Base-by-base conservation (phyloP, 2,113 vertebrate species). In the Aphyosemion australe region DNA sequence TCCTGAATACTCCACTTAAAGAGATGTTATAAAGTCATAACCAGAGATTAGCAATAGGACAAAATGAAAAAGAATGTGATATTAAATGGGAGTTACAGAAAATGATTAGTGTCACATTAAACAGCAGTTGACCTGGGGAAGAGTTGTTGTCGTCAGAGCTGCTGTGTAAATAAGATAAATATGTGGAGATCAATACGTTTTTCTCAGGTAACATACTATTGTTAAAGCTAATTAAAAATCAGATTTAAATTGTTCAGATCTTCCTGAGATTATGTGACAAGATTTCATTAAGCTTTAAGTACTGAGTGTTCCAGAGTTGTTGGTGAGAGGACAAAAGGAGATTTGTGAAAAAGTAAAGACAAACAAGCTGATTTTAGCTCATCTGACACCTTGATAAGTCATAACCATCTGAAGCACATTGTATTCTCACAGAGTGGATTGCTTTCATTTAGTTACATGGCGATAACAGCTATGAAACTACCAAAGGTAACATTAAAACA, bases 71-170 rank as follows among this genome's bases (percentile, higher is more conserved):
- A 26, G 5, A 4, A 26, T 26, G 2, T 21, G 49, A 58, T 55
- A 76, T 78, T 65, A 6, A 60, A 53, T 47, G 11, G 11, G 32
- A 54, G 31, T 54, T 56, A 61, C 12, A 61, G 39, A 51, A 48
- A 3, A 20, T 18, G 41, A 70, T 57, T 34, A 51, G 16, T 34
- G 37, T 72, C 32, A 55, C 58, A 63, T 62, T 52, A 74, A 72
- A 74, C 64, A 69, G 46, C 45, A 19, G 52, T 12, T 47, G 54
- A 43, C 62, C 21, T 53, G 32, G 45, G 53, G 26, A 9, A 15
- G 34, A 47, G 11, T 2, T 21, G 1, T 46, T 67, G 39, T n/a
- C n/a, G 68, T 56, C 34, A 62, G 41, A 9, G n/a, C 7, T 20
- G 19, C 26, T 4, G 5, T 37, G 52, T 16, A 48, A 39, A 41